phyloP scores from a whole-genome alignment of 2,888 invertebrate genomes.

The Eupithecia exiguata region DNA sequence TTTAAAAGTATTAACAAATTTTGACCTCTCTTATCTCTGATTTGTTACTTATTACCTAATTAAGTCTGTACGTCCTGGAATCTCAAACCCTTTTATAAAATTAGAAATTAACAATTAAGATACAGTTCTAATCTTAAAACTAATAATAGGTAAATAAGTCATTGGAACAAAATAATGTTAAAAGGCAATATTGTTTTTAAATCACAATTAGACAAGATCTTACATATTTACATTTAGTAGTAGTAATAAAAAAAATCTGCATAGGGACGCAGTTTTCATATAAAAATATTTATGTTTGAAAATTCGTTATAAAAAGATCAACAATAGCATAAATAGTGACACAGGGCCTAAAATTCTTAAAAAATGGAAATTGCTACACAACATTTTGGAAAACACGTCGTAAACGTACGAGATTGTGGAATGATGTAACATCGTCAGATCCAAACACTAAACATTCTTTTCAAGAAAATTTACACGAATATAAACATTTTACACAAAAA shows the following conservation, averaged over 20 bases:
- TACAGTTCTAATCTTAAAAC: constrained; percentile 37
- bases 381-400: constrained; percentile 25
- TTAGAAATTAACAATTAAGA: constrained; percentile 30
- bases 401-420: constrained; percentile 25
- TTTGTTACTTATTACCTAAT: constrained; percentile 42
- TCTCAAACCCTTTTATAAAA: constrained; percentile 41
- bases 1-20: constrained; percentile 27
- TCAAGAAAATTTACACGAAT: constrained; percentile 15
- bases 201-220: constrained; percentile 66
- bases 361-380: constrained; percentile 30
- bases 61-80: constrained; percentile 46
- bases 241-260: constrained; percentile 34
- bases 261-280: constrained; percentile 32
- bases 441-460: constrained; percentile 18
- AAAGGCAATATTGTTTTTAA: constrained; percentile 55
- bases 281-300: constrained; percentile 37
- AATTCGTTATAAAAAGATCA: constrained; percentile 38
- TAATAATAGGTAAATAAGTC: constrained; percentile 38
- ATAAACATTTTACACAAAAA: constrained; percentile 15
- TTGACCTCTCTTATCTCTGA: constrained; percentile 34
- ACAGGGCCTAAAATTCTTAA: constrained; percentile 25
- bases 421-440: constrained; percentile 24
- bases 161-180: constrained; percentile 39
- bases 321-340: constrained; percentile 35
- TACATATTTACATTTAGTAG: constrained; percentile 69